phyloP scores from a whole-genome alignment of 2,797 vertebrate species.

The Chaenodraco wilsoni region DNA sequence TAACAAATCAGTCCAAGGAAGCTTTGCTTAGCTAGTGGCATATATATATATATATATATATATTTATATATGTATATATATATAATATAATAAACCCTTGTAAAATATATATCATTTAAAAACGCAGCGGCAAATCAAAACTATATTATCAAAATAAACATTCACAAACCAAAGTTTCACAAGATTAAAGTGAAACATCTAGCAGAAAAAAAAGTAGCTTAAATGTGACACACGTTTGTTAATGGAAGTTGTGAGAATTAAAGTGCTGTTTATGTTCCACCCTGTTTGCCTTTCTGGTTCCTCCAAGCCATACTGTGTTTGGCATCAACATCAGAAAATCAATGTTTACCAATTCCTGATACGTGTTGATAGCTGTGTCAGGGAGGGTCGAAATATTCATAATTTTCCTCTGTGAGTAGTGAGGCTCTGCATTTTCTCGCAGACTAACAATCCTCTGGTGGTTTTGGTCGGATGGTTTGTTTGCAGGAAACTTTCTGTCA shows the following conservation, averaged over 20 bases:
- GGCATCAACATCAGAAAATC: neutral
- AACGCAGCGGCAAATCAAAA: neutral
- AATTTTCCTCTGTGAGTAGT: neutral
- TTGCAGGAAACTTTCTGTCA: neutral
- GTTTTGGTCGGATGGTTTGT: neutral
- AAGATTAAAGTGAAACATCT: neutral
- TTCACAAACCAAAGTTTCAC: neutral
- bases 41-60: too few species aligned
- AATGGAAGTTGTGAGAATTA: neutral
- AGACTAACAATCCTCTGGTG: too few species aligned
- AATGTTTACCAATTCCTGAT: too few species aligned
- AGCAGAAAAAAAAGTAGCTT: neutral
- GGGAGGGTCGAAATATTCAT: neutral
- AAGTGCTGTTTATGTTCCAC: neutral
- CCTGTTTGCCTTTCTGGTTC: neutral
- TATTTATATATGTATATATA: too few species aligned
- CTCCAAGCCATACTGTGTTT: neutral
- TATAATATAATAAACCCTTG: too few species aligned
- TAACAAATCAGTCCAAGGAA: neutral
- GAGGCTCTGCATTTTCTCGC: neutral
- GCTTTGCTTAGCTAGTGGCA: neutral
- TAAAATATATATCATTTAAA: neutral
- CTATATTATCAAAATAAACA: neutral
- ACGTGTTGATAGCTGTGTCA: neutral
- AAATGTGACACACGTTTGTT: neutral